Percentiles rank a stretch among this genome's conserved stretches.
These are phyloP conservation scores for Lates calcarifer DNA, from an alignment of 2,113 vertebrate species.

Conservation along the genomic window DNA sequence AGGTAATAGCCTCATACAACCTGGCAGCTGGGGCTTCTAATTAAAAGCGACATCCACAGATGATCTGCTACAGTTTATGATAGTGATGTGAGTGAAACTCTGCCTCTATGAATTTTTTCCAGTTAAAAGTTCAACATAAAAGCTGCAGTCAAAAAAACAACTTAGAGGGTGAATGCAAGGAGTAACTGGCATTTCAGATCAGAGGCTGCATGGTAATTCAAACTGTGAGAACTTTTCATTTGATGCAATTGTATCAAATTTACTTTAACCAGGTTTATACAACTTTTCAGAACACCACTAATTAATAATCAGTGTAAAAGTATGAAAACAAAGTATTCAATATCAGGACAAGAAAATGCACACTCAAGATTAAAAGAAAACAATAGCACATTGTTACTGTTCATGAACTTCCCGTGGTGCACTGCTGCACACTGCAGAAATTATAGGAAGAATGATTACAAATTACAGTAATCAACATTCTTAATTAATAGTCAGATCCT, in stretches of 20 bases:
- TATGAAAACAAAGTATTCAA: slow-evolving; percentile 43
- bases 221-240: neutral
- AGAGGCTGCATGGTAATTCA: slow-evolving; percentile 5
- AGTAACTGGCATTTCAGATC: neutral
- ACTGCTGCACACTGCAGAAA: slow-evolving; percentile 40
- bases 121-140: slow-evolving; percentile 26
- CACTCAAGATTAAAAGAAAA: neutral
- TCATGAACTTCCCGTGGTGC: slow-evolving; percentile 40
- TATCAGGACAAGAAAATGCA: neutral
- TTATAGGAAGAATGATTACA: slow-evolving; percentile 58
- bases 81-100: slow-evolving; percentile 21
- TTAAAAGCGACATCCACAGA: slow-evolving; percentile 43
- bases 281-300: neutral
- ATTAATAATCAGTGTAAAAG: slow-evolving; percentile 41
- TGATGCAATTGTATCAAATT: slow-evolving; percentile 27
- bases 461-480: slow-evolving; percentile 63
- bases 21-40: slow-evolving; percentile 53
- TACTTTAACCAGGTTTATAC: slow-evolving; percentile 10
- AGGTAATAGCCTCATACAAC: slow-evolving; percentile 45
- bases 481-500: slow-evolving; percentile 54
- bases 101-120: neutral
- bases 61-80: slow-evolving; percentile 37
- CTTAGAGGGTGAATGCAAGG: neutral
- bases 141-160: neutral
- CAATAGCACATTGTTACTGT: slow-evolving; percentile 14